Conservation (phyloP, 2,888 invertebrate genomes). For the Temnothorax unifasciatus region DNA sequence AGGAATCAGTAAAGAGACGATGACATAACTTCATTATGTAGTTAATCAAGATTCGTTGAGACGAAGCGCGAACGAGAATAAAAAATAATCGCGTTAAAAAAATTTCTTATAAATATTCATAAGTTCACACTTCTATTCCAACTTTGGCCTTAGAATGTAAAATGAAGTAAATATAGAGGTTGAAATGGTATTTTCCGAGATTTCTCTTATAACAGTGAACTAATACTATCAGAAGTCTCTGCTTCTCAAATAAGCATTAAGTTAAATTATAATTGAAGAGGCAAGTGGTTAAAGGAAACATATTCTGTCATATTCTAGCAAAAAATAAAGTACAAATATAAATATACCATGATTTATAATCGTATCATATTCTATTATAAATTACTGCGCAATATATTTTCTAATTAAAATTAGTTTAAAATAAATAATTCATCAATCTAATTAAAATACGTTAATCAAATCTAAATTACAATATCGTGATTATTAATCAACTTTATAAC, state of each 20-base stretch:
- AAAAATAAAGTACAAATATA: not conserved
- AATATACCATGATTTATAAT: not conserved
- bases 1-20: not conserved
- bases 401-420: not conserved
- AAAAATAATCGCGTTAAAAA: constrained; percentile 27
- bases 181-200: not conserved
- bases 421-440: not conserved
- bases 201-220: constrained; percentile 19
- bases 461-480: not conserved
- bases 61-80: not conserved
- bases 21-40: constrained; percentile 6
- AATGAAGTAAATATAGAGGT: constrained; percentile 10
- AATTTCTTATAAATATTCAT: constrained; percentile 41
- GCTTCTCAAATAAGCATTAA: constrained; percentile 3
- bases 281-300: not conserved
- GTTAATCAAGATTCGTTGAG: constrained; percentile 38
- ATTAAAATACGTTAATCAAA: not conserved
- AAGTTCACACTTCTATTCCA: not conserved
- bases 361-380: constrained; percentile 2
- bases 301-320: not conserved
- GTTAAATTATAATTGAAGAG: not conserved
- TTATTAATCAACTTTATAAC: not conserved
- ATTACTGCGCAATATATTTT: not conserved
- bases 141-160: constrained; percentile 4
- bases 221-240: not conserved